Conservation (phyloP, 2,113 vertebrate species). For the Misgurnus mizolepis region DNA sequence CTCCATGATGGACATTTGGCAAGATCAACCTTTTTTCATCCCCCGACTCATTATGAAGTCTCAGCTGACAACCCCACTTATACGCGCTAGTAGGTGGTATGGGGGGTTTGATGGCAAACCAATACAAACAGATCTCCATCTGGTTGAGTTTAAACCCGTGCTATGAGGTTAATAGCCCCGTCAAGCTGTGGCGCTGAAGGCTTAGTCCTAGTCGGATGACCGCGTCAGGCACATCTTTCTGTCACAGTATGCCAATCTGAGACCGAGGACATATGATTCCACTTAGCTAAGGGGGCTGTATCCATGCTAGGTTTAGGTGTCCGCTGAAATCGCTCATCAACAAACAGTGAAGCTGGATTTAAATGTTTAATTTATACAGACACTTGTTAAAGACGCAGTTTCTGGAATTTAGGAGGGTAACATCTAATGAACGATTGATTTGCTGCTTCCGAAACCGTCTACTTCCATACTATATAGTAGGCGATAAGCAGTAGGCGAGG, state of each 20-base stretch:
- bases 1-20: slow-evolving; percentile 52
- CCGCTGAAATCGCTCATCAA: background rate
- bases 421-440: too few species aligned
- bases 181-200: slow-evolving; percentile 51
- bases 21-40: slow-evolving; percentile 42
- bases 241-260: slow-evolving; percentile 51
- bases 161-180: slow-evolving; percentile 52
- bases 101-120: slow-evolving; percentile 31
- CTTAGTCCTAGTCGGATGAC: slow-evolving; percentile 49
- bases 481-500: too few species aligned
- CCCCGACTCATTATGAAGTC: slow-evolving; percentile 40
- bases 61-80: slow-evolving; percentile 47
- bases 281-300: slow-evolving; percentile 28
- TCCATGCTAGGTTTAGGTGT: background rate
- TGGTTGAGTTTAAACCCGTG: slow-evolving; percentile 60
- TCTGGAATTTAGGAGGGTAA: background rate
- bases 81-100: slow-evolving; percentile 28
- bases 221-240: slow-evolving; percentile 44
- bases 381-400: background rate
- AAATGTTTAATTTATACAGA: background rate
- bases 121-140: slow-evolving; percentile 59
- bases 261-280: slow-evolving; percentile 38
- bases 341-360: background rate
- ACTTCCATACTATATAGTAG: too few species aligned
- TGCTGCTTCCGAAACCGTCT: too few species aligned